Percentiles rank a stretch among this genome's conserved stretches.
These are phyloP conservation scores for Chroicocephalus ridibundus DNA, from an alignment of 2,113 vertebrate genomes.

Conservation along the genomic window DNA sequence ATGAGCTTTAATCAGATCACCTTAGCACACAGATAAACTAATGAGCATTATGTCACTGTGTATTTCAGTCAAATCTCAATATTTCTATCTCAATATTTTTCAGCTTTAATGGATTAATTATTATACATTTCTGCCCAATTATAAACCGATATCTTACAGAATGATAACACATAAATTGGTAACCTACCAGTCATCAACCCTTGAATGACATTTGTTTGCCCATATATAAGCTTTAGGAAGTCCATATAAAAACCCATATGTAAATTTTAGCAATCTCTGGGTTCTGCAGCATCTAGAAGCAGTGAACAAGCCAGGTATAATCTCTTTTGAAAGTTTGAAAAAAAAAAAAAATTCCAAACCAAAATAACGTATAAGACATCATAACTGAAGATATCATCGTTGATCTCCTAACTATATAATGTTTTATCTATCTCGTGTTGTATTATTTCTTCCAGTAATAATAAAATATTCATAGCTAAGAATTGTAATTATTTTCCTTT, in stretches of 20 bases:
- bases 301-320: neutral
- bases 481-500: slow-evolving; percentile 8
- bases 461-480: neutral
- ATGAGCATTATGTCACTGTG: neutral
- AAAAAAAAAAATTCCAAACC: neutral
- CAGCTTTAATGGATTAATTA: neutral
- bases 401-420: neutral
- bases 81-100: neutral
- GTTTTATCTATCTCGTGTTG: neutral
- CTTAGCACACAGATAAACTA: neutral
- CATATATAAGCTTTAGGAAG: neutral
- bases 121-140: neutral
- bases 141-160: neutral
- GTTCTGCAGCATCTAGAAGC: neutral
- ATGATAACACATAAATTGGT: neutral
- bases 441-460: neutral
- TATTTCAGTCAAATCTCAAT: neutral
- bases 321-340: neutral
- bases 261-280: neutral
- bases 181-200: neutral
- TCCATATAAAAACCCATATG: neutral
- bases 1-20: neutral
- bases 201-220: neutral
- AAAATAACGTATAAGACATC: neutral
- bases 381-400: accelerated